phyloP scores from a whole-genome alignment of 2,797 vertebrate genomes.

The Ptychadena robeensis region DNA sequence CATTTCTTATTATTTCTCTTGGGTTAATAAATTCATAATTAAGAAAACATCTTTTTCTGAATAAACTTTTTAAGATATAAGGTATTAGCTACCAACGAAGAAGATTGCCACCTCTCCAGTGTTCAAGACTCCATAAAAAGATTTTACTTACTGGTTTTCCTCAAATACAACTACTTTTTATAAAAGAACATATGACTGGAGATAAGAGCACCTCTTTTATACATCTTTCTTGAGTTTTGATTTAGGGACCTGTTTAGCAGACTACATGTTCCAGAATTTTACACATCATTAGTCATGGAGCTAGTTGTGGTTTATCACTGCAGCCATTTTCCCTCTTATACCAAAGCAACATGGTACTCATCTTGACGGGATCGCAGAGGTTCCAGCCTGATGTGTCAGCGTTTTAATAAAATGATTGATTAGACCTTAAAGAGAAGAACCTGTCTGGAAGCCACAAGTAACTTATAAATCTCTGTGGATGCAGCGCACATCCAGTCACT shows the following conservation, averaged over 20 bases:
- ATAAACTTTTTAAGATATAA: no score
- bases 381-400: slow-evolving; percentile 62
- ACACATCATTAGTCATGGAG: slow-evolving; percentile 25
- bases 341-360: slow-evolving; percentile 31
- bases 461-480: slow-evolving; percentile 55
- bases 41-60: no score
- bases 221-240: background rate
- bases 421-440: slow-evolving; percentile 51
- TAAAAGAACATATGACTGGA: background rate
- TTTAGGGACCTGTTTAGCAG: background rate
- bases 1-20: no score
- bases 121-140: no score
- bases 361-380: slow-evolving; percentile 59
- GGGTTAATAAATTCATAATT: no score
- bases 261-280: slow-evolving; percentile 11
- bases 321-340: slow-evolving; percentile 15
- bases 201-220: background rate
- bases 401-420: slow-evolving; percentile 65
- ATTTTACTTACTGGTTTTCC: no score
- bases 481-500: slow-evolving; percentile 49
- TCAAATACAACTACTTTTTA: background rate
- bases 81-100: no score
- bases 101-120: no score
- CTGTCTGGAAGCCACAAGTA: slow-evolving; percentile 54
- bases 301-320: slow-evolving; percentile 35